phyloP scores from a whole-genome alignment of 2,113 vertebrate species.

The Lasiurus cinereus region DNA sequence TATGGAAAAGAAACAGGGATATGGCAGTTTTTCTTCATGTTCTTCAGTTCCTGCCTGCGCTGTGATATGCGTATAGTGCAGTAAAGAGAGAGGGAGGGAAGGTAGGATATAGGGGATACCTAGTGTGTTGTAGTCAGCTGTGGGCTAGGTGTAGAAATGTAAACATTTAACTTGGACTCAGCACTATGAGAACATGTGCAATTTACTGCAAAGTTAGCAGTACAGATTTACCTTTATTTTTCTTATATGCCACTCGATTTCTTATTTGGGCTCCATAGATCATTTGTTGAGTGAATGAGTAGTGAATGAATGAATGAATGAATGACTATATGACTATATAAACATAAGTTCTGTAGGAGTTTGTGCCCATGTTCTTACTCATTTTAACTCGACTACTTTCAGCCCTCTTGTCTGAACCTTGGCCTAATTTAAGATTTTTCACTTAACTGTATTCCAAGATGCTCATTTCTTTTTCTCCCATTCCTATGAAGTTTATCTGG shows the following conservation, averaged over 20 bases:
- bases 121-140: background rate
- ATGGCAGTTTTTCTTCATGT: constrained; percentile 10
- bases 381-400: constrained; percentile 21
- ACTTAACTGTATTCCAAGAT: background rate
- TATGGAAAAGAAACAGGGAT: constrained; percentile 36
- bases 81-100: background rate
- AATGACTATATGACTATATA: background rate
- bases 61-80: background rate
- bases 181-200: background rate
- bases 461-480: background rate
- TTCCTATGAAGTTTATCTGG: constrained; percentile 15
- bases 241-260: background rate
- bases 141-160: background rate
- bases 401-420: background rate
- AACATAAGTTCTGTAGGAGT: background rate
- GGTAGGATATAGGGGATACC: background rate
- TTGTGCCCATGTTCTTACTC: background rate
- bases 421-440: constrained; percentile 21
- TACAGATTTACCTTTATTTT: background rate
- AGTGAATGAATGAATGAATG: background rate
- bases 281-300: background rate
- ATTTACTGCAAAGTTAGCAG: background rate
- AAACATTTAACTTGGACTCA: constrained; percentile 25
- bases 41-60: background rate
- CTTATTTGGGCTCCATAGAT: constrained; percentile 4